phyloP scores from a whole-genome alignment of 2,113 vertebrate genomes.

The Strix uralensis region DNA sequence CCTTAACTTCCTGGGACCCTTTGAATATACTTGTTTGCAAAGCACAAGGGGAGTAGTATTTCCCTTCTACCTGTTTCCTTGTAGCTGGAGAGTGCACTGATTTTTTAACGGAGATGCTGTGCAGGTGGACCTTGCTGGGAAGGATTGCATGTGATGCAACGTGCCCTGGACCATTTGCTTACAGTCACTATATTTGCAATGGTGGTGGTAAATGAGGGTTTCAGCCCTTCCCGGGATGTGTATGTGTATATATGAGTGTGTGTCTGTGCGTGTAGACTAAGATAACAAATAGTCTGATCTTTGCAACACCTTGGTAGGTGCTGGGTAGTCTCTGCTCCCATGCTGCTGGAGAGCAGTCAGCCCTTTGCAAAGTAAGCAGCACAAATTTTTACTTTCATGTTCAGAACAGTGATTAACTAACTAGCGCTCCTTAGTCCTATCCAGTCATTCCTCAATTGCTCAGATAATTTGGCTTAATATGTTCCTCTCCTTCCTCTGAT shows the following conservation, averaged over 20 bases:
- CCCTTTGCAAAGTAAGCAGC: neutral
- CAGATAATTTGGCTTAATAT: neutral
- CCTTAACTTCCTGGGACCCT: neutral
- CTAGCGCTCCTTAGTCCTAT: neutral
- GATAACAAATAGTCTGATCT: neutral
- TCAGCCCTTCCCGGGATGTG: neutral
- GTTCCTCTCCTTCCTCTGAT: neutral
- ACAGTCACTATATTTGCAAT: neutral
- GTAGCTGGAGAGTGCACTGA: neutral
- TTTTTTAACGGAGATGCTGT: neutral
- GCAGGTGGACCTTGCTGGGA: neutral
- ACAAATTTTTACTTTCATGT: neutral
- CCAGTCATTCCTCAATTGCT: neutral
- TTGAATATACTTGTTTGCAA: neutral
- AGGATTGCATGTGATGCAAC: neutral
- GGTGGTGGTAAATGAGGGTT: neutral
- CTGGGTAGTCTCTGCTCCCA: neutral
- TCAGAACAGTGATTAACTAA: neutral
- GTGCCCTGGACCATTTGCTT: neutral
- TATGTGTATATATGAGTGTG: neutral
- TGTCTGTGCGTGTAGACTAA: no score
- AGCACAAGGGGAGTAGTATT: neutral
- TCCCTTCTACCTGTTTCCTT: neutral
- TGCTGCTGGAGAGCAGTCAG: neutral
- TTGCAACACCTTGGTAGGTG: neutral